These are phyloP conservation scores for Aplodontia rufa DNA, from an alignment of 2,113 vertebrate genomes.

Conservation along the genomic window DNA sequence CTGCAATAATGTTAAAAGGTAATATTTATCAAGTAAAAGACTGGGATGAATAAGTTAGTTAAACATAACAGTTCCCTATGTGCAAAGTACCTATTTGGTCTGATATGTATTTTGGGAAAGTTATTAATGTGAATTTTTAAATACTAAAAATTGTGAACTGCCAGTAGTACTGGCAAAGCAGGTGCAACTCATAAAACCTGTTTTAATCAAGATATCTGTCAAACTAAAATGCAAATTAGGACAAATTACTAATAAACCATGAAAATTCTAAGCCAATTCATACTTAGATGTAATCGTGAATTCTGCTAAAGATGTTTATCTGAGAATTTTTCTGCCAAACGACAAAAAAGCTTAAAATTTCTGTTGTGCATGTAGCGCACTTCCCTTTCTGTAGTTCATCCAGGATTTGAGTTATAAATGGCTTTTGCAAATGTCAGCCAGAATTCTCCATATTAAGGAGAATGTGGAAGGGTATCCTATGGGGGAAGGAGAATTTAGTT, in stretches of 20 bases:
- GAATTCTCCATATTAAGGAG: constrained; percentile 60
- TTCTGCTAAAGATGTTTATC: not conserved
- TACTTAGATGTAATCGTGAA: constrained; percentile 5
- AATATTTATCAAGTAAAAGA: not conserved
- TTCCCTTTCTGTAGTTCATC: constrained; percentile 47
- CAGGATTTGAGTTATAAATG: constrained; percentile 65
- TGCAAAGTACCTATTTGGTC: constrained; percentile 16
- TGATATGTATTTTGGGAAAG: not conserved
- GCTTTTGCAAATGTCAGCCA: constrained; percentile 62
- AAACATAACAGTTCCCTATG: not conserved
- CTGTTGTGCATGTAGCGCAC: not conserved
- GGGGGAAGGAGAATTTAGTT: constrained; percentile 63
- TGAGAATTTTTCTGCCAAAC: constrained; percentile 6
- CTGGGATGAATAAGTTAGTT: not conserved
- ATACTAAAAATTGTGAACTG: constrained; percentile 64
- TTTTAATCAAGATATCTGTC: constrained; percentile 59
- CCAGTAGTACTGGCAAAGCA: constrained; percentile 40
- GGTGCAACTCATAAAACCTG: constrained; percentile 42
- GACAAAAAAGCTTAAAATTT: not conserved
- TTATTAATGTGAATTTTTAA: constrained; percentile 56
- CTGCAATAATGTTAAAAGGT: not conserved
- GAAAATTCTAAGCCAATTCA: constrained; percentile 54
- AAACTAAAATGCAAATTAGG: constrained; percentile 76
- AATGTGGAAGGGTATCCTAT: constrained; percentile 41
- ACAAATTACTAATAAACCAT: not conserved